Evolutionary conservation across 2,797 vertebrate species (phyloP), one percentile per base, ranked within the genome.

Genomic region (Gila robusta): DNA sequence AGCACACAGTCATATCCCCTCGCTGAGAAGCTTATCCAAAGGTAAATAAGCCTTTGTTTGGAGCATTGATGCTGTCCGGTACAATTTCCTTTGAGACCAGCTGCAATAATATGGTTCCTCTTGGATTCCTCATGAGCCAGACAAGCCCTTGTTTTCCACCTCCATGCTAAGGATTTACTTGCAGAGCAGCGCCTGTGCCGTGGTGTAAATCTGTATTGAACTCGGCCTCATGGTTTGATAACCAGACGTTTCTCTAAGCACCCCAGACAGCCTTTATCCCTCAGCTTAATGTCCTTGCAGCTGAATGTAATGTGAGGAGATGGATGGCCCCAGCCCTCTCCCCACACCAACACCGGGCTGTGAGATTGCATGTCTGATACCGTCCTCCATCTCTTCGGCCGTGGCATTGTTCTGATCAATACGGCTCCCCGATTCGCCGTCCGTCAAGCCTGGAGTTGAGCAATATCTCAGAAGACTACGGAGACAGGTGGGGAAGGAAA

Each of bases 341-440:
- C 90, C 90, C 92, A 91, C 86, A 70, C 82, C 92, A 66, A 87
- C 91, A 92, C 92, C 91, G 89, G 88, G 90, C 91, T 92, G 92
- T 91, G 92, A 94, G 94, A 95, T 95, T 95, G 94, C 93, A 93
- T 92, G 93, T 88, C 92, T 94, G 94, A 96, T 94, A 93, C 93
- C 90, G 91, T 94, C 94, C 92, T 94, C 93, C 93, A 95, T 96
- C 94, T 95, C 92, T 89, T 90, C 7, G 88, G 91, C 91, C 92
- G 91, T 93, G 94, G 94, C 94, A 94, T 92, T 87, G 86, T 85
- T 86, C 90, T 90, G 93, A 95, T 96, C 95, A 91, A 95, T 96
- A 92, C 37, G 0, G 83, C 91, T 93, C 92, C 89, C 91, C 89
- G 90, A 94, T 93, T 92, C 35, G 90, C 92, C 88, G 90, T 95